Evolutionary conservation across 53 echinoderm and acorn worm genomes (phyloP), one percentile per base, ranked within the genome.

Genomic region (Crossaster papposus): DNA sequence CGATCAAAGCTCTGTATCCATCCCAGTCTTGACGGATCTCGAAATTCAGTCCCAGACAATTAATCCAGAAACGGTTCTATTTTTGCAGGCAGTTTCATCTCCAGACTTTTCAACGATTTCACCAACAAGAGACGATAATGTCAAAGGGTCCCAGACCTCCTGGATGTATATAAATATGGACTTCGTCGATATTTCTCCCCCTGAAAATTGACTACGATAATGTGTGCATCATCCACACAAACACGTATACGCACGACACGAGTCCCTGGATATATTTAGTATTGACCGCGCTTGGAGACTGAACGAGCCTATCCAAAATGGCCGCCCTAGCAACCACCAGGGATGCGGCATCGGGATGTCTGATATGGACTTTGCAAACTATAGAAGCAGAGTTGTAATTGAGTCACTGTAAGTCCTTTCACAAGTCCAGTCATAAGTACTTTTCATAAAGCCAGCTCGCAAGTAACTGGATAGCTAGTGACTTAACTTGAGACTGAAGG

Each of bases 51-150:
- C 58, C 15, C 2, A 58, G 58, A 17, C 58, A 58, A 28, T 26
- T 68, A 68, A 68, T 28, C 68, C 68, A 68, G 68, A 23, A 1
- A 28, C 28, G 28, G 7, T 68, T 74, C 36, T 36, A 74, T 74
- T 77, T 58, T 77, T 58, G 34, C 36, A 87, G 87, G 87, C 18
- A 87, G 77, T 17, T 87, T 87, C 77, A 87, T 87, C 76, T 76
- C 87, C 20, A 87, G 87, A 87, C 58, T 87, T 24, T 76, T 87
- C 77, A 87, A 73, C 34, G 85, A 36, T 14, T 85, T 85, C 54
- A 73, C 54, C 31, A 85, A 85, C 85, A 85, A 85, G 74, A 85
- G 87, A 77, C 76, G 76, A 76, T 87, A 87, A 87, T 87, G 50
- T n/a, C 76, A 37, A 72, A 52, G 38, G 30, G 65, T 82, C 36